Base-by-base conservation (phyloP, 2,113 vertebrate genomes). In the Pituophis catenifer region DNA sequence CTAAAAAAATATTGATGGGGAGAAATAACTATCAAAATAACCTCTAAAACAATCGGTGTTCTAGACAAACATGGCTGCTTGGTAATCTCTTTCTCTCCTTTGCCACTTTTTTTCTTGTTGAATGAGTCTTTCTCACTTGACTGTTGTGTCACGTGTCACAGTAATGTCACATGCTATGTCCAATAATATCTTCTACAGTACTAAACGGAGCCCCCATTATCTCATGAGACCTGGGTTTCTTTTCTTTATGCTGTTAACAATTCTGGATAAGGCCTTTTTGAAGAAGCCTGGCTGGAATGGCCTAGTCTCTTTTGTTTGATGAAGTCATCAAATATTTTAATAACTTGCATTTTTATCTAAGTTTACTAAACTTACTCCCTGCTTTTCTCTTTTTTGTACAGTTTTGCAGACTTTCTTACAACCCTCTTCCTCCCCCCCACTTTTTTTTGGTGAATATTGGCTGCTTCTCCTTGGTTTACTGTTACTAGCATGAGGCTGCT, bases 401-500 rank as follows among this genome's bases (percentile, higher is more conserved):
- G 7, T 62, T 58, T 81, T 86, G 52, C n/a, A 13, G 57, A 59
- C 44, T 38, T n/a, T 9, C 53, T 53, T 58, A 33, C 57, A 59
- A 38, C 0, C 8, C 2, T 44, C 65, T 5, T 19, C 24, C 12
- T 59, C 0, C 9, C n/a, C 23, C n/a, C 50, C 11, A 44, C 38
- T 44, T 44, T 44, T 44, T 23, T 17, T 85, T 86, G 86, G 57
- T 38, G 50, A 55, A 26, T 91, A 5, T 81, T 93, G 48, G 53
- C 21, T 86, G 86, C 17, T 59, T 93, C 3, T 1, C 57, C 75
- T 90, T 6, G 0, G 5, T 3, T 90, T 62, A 12, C 65, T 59
- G 12, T 88, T 75, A 19, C 87, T 33, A 0, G 0, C 13, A 38
- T 26, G 19, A 9, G 0, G 3, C 59, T 86, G 86, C 86, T 17